Percentiles rank a stretch among this genome's conserved stretches.
Conservation (phyloP, 2,797 vertebrate genomes). For the Psittacula derbiana region DNA sequence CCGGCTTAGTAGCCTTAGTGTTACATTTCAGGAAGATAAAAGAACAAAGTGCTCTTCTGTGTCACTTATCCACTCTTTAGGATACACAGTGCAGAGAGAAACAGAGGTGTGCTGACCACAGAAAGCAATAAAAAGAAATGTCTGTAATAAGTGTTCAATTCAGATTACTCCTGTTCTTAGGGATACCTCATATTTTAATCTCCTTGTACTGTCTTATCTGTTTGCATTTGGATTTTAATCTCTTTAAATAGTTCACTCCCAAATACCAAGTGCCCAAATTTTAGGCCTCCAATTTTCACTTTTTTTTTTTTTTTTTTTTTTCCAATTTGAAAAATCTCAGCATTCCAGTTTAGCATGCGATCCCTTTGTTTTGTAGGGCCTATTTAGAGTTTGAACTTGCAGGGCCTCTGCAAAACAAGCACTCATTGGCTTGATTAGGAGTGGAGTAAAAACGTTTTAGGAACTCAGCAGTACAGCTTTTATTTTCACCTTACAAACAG, state of each 20-base stretch:
- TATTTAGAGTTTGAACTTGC: neutral
- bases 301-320: neutral
- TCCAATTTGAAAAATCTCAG: neutral
- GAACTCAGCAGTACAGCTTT: neutral
- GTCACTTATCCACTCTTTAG: neutral
- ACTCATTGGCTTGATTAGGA: neutral
- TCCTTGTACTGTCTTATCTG: neutral
- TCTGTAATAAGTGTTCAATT: neutral
- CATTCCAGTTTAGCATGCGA: neutral
- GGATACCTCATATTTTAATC: neutral
- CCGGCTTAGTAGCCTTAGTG: neutral
- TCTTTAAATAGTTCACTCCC: neutral
- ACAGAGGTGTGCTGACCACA: neutral
- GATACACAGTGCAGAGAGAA: neutral
- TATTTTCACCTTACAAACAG: neutral
- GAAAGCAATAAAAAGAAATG: neutral
- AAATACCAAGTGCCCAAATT: neutral
- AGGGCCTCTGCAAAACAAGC: neutral
- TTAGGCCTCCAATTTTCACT: neutral
- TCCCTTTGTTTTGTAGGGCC: neutral
- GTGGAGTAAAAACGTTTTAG: neutral
- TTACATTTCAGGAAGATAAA: neutral
- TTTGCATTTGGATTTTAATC: neutral
- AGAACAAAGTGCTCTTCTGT: neutral
- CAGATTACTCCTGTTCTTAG: neutral